A percentile compares a stretch with the other conserved stretches of the same genome.
Evolutionary conservation across 1,140 invertebrate species (phyloP).

Genomic region (Sinonovacula constricta): DNA sequence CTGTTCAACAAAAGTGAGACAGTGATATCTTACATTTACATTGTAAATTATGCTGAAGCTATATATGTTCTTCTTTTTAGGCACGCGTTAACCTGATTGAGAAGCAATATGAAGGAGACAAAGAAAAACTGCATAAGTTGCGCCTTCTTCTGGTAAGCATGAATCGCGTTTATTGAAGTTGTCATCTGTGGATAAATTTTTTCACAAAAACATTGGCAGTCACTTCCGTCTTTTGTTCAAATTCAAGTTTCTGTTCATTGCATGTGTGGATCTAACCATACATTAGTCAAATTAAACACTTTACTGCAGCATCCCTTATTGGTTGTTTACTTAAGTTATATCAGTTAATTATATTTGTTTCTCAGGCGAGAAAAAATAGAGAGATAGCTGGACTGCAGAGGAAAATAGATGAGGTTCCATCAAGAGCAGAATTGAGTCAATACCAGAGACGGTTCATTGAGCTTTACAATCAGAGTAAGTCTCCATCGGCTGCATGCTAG

Average conservation of each 20-base stretch:
- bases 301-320: too few species aligned
- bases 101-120: slow-evolving; percentile 78
- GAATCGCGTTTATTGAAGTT: background rate
- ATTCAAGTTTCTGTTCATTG: too few species aligned
- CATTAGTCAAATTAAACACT: too few species aligned
- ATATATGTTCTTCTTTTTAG: slow-evolving; percentile 59
- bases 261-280: too few species aligned
- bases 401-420: slow-evolving; percentile 94
- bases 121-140: slow-evolving; percentile 80
- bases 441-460: slow-evolving; percentile 97
- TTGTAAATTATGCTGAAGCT: too few species aligned
- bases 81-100: slow-evolving; percentile 74
- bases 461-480: slow-evolving; percentile 88
- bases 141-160: slow-evolving; percentile 76
- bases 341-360: too few species aligned
- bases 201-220: too few species aligned
- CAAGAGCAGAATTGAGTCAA: slow-evolving; percentile 93
- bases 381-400: slow-evolving; percentile 87
- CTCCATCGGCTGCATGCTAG: background rate
- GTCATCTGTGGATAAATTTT: too few species aligned
- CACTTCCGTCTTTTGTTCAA: too few species aligned
- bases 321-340: too few species aligned
- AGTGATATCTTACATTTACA: too few species aligned
- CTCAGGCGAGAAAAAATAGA: slow-evolving; percentile 88
- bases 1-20: too few species aligned